Evolutionary conservation across 2,888 invertebrate species (phyloP), one percentile per base, ranked within the genome.

Genomic region (Tetropium fuscum): DNA sequence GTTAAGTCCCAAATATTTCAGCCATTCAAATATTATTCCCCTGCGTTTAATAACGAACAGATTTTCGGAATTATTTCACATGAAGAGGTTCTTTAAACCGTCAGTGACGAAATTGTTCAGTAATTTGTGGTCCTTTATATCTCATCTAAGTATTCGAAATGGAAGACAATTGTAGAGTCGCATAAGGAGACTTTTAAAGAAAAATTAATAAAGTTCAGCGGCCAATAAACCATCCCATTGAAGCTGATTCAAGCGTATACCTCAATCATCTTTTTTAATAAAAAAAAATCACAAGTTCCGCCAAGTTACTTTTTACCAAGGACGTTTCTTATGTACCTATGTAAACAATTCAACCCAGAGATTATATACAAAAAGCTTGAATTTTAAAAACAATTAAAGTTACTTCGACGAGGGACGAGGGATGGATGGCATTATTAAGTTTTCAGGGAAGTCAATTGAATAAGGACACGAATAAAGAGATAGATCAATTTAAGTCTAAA

Each of bases 381-480:
- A 4, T 22, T 7, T 22, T 6, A 22, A n/a, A n/a, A n/a, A n/a
- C n/a, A n/a, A 27, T 11, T 16, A 25, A 43, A 22, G 25, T 30
- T 3, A 25, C 19, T 27, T 44, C 15, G n/a, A n/a, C n/a, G n/a
- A n/a, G n/a, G n/a, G n/a, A 25, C 13, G 16, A 27, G 15, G 18
- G 44, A 44, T 27, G 30, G 44, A 44, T 44, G 10, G 18, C 18
- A 40, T 34, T 25, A 51, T 40, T 51, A 40, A 51, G 18, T 51
- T 18, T 51, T 51, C 51, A 22, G 18, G 27, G 16, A 27, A 40
- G 43, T 47, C 53, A 53, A 60, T 60, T 53, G 53, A 60, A 60
- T 53, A 32, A 53, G 53, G 60, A 60, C 48, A 51, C 25, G 57
- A 49, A 56, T 53, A 53, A 38, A 38, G 25, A 18, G 53, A 60